Conservation (phyloP, 1,140 invertebrate genomes). For the Aphelinus atriplicis region DNA sequence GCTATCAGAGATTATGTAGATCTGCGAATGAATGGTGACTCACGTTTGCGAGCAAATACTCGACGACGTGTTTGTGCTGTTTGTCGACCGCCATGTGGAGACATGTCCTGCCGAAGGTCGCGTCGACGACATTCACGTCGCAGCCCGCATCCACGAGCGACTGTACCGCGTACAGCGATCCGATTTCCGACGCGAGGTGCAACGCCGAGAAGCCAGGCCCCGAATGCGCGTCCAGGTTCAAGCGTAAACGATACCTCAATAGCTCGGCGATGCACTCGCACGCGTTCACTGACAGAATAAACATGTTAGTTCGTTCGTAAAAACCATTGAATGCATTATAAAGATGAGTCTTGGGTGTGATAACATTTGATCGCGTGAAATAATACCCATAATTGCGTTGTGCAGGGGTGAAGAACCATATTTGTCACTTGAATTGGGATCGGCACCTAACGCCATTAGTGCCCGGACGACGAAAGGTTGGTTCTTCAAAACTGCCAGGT, state of each 20-base stretch:
- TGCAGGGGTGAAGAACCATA: slow-evolving; percentile 67
- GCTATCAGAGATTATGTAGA: background rate
- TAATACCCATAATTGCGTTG: slow-evolving; percentile 60
- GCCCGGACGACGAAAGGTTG: slow-evolving; percentile 57
- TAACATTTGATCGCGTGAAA: too few relatives aligned
- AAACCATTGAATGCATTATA: too few relatives aligned
- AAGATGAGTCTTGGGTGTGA: too few relatives aligned
- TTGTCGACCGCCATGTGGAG: slow-evolving; percentile 69
- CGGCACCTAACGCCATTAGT: slow-evolving; percentile 62
- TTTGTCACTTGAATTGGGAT: slow-evolving; percentile 64
- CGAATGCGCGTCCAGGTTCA: slow-evolving; percentile 46
- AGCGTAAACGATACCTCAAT: slow-evolving; percentile 38
- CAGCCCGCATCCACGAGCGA: slow-evolving; percentile 63
- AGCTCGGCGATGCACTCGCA: slow-evolving; percentile 48
- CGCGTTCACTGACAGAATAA: too few relatives aligned
- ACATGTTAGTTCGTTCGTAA: too few relatives aligned
- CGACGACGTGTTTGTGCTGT: slow-evolving; percentile 62
- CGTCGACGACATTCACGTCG: slow-evolving; percentile 65
- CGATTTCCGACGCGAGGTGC: slow-evolving; percentile 65
- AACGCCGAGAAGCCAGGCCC: slow-evolving; percentile 66
- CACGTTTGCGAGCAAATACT: slow-evolving; percentile 64
- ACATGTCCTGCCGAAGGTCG: slow-evolving; percentile 68
- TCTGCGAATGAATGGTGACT: slow-evolving; percentile 12
- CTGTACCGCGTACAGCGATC: slow-evolving; percentile 63
- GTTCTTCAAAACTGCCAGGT: slow-evolving; percentile 65